Evolutionary conservation across 1,140 invertebrate species (phyloP), one percentile per base, ranked within the genome.

Genomic region (Mactra quadrangularis): DNA sequence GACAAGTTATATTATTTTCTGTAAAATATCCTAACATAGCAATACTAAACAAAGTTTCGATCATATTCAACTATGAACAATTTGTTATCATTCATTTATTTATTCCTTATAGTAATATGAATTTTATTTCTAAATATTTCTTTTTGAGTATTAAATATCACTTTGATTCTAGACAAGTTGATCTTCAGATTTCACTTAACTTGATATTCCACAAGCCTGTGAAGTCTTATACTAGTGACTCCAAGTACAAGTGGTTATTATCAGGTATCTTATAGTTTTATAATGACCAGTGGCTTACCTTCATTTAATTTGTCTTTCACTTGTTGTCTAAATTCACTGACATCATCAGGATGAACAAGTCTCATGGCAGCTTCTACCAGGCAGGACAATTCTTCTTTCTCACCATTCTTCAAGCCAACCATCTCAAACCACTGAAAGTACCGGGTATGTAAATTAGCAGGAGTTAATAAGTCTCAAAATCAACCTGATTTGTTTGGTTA

Each of bases 341-440:
- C 31, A n/a, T 79, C 52, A 41, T 27, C 27, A 22, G 76, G 76
- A 57, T 68, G 62, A 35, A 70, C 64, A 27, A 79, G 31, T 45
- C 66, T 45, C 60, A 79, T 45, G 22, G 76, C 76, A 57, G 62
- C 64, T 68, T 79, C 76, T 13, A 79, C 27, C 0, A 79, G 62
- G 33, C 64, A 68, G 59, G 57, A 79, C 45, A 79, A 45, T 70
- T 79, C 76, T 35, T 57, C 53, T n/a, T 47, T 68, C 17, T 79
- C 76, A 41, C 38, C 60, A n/a, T n/a, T 1, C 50, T 7, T 38
- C 60, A 77, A 33, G 7, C 47, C 9, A 13, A 71, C 50, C 41
- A 50, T 4, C 19, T 57, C 55, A 55, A 52, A 41, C 27, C 38
- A 7, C 71, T 74, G n/a, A 64, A 35, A 7, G 0, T 25, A 64